phyloP scores from a whole-genome alignment of 92 coral and sea anemone genomes.

The Nematostella vectensis region DNA sequence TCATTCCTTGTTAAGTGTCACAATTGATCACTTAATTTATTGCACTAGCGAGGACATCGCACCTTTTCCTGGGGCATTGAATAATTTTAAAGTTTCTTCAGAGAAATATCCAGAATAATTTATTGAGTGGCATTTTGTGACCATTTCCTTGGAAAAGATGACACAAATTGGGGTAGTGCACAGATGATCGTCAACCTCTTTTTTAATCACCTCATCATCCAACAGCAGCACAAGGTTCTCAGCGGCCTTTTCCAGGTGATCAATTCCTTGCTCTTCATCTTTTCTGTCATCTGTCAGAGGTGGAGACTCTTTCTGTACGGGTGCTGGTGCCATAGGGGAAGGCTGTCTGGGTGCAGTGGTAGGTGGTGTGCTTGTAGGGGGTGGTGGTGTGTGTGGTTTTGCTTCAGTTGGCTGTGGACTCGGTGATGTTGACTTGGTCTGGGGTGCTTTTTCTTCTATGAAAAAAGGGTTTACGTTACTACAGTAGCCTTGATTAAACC shows the following conservation, averaged over 20 bases:
- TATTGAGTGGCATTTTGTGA: too few relatives aligned
- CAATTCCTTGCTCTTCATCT: slow-evolving; percentile 80
- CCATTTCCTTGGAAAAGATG: too few relatives aligned
- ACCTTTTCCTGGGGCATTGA: too few relatives aligned
- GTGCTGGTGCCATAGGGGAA: not conserved
- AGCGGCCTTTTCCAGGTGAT: slow-evolving; percentile 82
- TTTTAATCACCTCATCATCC: slow-evolving; percentile 67
- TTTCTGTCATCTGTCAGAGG: slow-evolving; percentile 3
- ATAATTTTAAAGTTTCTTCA: too few relatives aligned
- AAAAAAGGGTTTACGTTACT: not conserved
- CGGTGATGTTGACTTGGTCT: slow-evolving; percentile 13
- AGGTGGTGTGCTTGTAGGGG: not conserved
- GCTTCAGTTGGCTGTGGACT: slow-evolving; percentile 3
- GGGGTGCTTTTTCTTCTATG: slow-evolving; percentile 18
- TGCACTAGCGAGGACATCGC: too few relatives aligned
- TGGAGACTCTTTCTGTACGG: not conserved
- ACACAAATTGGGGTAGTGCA: too few relatives aligned
- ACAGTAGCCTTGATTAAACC: not conserved
- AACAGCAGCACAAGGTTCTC: slow-evolving; percentile 83
- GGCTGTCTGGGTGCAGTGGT: slow-evolving; percentile 3
- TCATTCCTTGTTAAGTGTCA: too few relatives aligned
- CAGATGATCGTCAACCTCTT: too few relatives aligned
- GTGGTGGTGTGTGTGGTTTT: slow-evolving; percentile 11
- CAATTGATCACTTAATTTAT: too few relatives aligned
- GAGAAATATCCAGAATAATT: too few relatives aligned